These are phyloP conservation scores for Ryuthela nishihirai DNA, from an alignment of 2,888 invertebrate genomes.

Conservation along the genomic window DNA sequence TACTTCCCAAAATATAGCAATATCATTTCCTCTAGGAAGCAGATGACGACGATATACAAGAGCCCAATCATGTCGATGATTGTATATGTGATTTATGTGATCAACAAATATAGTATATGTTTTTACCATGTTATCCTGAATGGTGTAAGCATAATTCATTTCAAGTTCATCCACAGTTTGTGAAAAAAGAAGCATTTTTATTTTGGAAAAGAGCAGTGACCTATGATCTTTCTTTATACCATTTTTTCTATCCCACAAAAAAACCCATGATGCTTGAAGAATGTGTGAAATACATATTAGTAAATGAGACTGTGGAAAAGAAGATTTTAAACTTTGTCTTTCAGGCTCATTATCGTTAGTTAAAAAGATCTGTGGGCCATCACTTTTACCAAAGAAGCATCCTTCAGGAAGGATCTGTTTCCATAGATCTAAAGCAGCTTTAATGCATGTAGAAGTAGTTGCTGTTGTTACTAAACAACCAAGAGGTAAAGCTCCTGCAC, in stretches of 20 bases:
- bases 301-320: conserved; percentile 22
- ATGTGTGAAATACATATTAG: conserved; percentile 26
- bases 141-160: conserved; percentile 23
- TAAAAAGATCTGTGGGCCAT: conserved; percentile 26
- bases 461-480: conserved; percentile 25
- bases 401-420: conserved; percentile 23
- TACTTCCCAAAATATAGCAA: conserved; percentile 23
- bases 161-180: conserved; percentile 29
- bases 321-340: conserved; percentile 7
- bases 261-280: conserved; percentile 22
- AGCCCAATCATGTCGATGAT: conserved; percentile 26
- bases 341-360: conserved; percentile 25
- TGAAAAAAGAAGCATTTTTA: conserved; percentile 23
- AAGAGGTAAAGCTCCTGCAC: conserved; percentile 15
- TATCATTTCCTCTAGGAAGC: conserved; percentile 6
- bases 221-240: conserved; percentile 27
- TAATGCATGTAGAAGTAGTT: not conserved
- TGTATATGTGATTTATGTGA: conserved; percentile 20
- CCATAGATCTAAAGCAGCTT: conserved; percentile 29
- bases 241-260: conserved; percentile 26
- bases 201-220: conserved; percentile 18
- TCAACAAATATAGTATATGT: conserved; percentile 17
- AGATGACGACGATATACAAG: conserved; percentile 17
- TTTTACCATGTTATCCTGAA: conserved; percentile 21
- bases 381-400: conserved; percentile 19